Evolutionary conservation across 2,113 vertebrate genomes (phyloP).

Genomic region (Catharus bicknelli): DNA sequence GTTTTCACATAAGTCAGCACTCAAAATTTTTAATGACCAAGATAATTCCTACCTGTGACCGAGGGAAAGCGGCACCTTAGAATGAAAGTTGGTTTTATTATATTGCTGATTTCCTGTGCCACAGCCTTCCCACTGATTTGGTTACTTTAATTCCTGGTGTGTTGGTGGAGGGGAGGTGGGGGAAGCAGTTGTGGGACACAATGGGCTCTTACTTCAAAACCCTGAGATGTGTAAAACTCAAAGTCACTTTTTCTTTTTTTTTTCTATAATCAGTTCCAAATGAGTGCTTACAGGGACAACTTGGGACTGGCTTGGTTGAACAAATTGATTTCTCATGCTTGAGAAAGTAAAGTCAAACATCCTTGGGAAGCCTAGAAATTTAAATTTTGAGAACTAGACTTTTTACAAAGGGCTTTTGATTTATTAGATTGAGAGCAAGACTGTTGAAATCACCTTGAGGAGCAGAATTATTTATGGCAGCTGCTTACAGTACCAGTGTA

Average conservation of each 20-base stretch:
- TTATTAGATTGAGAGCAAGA: slow-evolving; percentile 51
- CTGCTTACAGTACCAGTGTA: slow-evolving; percentile 23
- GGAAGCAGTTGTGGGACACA: background rate
- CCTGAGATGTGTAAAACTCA: slow-evolving; percentile 59
- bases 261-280: slow-evolving; percentile 76
- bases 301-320: slow-evolving; percentile 58
- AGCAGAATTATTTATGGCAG: slow-evolving; percentile 34
- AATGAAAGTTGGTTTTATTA: background rate
- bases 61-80: background rate
- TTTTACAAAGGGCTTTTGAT: slow-evolving; percentile 45
- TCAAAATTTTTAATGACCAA: background rate
- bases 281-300: slow-evolving; percentile 56
- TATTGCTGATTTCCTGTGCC: background rate
- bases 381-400: slow-evolving; percentile 38
- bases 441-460: slow-evolving; percentile 33
- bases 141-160: background rate
- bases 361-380: slow-evolving; percentile 26
- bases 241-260: background rate
- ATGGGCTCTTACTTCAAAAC: slow-evolving; percentile 49
- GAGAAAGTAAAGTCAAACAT: slow-evolving; percentile 30
- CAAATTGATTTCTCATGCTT: slow-evolving; percentile 66
- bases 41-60: background rate
- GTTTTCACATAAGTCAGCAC: background rate
- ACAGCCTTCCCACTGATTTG: background rate
- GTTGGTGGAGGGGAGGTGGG: background rate